Evolutionary conservation across 1,140 invertebrate species (phyloP).

Genomic region (Charaxes varanes): DNA sequence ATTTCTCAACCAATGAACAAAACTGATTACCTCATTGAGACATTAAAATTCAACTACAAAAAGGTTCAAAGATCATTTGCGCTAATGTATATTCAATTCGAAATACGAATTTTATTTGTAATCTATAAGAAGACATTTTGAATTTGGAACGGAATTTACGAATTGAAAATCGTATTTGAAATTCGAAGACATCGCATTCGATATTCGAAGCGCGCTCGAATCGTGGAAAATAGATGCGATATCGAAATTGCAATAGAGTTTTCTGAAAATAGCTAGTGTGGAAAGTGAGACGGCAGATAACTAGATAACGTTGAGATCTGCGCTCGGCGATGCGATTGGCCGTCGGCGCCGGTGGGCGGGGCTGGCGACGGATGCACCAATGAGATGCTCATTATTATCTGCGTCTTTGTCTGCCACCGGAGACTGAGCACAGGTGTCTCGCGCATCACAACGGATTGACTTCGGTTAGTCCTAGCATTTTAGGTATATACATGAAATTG

Average conservation of each 20-base stretch:
- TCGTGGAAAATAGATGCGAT: slow-evolving; percentile 4
- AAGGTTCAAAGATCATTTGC: slow-evolving; percentile 23
- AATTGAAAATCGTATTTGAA: too few species aligned
- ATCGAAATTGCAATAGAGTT: slow-evolving; percentile 15
- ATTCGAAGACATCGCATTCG: too few species aligned
- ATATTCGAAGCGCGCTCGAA: neutral
- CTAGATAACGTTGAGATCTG: slow-evolving; percentile 68
- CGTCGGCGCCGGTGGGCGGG: slow-evolving; percentile 40
- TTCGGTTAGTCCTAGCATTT: neutral
- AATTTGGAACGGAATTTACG: neutral
- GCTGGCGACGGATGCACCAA: slow-evolving; percentile 61
- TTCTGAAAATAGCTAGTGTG: slow-evolving; percentile 54
- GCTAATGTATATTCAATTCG: slow-evolving; percentile 14
- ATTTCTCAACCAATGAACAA: slow-evolving; percentile 19
- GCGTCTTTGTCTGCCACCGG: slow-evolving; percentile 67
- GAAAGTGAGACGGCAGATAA: slow-evolving; percentile 68
- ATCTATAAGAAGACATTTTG: slow-evolving; percentile 5
- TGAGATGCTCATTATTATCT: slow-evolving; percentile 68
- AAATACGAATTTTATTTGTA: slow-evolving; percentile 1
- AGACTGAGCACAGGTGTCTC: slow-evolving; percentile 52
- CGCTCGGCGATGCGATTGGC: slow-evolving; percentile 47
- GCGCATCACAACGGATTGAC: slow-evolving; percentile 20
- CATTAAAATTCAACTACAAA: slow-evolving; percentile 25
- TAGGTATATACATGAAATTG: neutral
- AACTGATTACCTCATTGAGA: slow-evolving; percentile 19